Percentiles rank a stretch among this genome's conserved stretches.
phyloP scores from a whole-genome alignment of 2,797 vertebrate species.

The Oreochromis grahami region DNA sequence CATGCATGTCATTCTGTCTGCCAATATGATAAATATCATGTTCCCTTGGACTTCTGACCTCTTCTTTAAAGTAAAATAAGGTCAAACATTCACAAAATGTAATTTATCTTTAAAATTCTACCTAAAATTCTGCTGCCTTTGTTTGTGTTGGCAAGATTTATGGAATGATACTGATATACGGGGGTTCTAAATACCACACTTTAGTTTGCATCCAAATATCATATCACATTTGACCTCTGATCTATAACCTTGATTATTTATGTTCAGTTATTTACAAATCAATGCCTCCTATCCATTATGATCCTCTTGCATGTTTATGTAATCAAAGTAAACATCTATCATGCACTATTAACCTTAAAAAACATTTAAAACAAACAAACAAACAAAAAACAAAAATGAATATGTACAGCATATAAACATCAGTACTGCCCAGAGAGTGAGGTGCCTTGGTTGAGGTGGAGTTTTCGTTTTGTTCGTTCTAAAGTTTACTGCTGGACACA shows the following conservation, averaged over 20 bases:
- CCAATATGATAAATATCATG: neutral
- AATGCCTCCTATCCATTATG: neutral
- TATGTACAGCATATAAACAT: accelerated
- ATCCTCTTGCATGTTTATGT: neutral
- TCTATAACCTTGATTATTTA: neutral
- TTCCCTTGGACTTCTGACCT: neutral
- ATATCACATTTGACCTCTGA: neutral
- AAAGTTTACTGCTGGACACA: neutral
- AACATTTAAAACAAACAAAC: neutral
- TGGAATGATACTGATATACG: neutral
- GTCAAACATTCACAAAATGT: neutral
- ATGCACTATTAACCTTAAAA: neutral
- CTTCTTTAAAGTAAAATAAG: neutral
- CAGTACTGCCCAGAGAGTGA: neutral
- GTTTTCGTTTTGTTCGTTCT: neutral
- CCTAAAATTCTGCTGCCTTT: neutral
- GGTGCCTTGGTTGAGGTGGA: accelerated
- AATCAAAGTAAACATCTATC: neutral
- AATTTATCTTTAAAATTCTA: neutral
- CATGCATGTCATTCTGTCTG: neutral
- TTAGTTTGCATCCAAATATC: neutral
- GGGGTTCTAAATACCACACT: neutral
- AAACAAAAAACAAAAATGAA: neutral
- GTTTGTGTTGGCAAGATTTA: neutral
- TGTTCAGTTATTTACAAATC: neutral